Conservation (phyloP, 2,113 vertebrate genomes). For the Labeo rohita region DNA sequence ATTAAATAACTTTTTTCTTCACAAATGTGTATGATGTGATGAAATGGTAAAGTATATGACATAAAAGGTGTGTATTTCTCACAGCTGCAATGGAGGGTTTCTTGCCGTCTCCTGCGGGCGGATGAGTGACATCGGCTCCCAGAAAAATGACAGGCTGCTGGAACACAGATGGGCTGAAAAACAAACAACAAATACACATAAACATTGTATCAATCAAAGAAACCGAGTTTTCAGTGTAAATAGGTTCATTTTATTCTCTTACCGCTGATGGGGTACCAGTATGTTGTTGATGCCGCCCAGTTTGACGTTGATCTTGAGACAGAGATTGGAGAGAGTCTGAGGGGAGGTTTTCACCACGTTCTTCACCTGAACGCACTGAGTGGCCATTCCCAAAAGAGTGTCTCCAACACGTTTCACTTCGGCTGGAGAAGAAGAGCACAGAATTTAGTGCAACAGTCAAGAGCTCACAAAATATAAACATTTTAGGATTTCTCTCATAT, state of each 20-base stretch:
- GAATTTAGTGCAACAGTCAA: background rate
- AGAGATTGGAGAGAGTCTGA: slow-evolving; percentile 97
- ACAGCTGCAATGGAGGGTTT: slow-evolving; percentile 98
- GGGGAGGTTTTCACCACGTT: slow-evolving; percentile 98
- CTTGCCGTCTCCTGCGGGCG: slow-evolving; percentile 95
- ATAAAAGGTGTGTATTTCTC: slow-evolving; percentile 64
- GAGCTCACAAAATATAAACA: background rate
- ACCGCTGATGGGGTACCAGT: slow-evolving; percentile 96
- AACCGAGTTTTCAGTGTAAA: background rate
- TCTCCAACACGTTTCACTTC: slow-evolving; percentile 97
- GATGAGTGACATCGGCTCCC: slow-evolving; percentile 96
- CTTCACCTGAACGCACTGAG: slow-evolving; percentile 98
- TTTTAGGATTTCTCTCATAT: too few species aligned
- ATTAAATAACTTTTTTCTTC: background rate
- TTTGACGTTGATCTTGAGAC: slow-evolving; percentile 95
- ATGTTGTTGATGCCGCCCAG: slow-evolving; percentile 98
- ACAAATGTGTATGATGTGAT: background rate
- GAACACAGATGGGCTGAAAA: slow-evolving; percentile 91
- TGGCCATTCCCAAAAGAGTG: slow-evolving; percentile 95
- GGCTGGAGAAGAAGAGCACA: slow-evolving; percentile 70
- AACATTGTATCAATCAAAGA: background rate
- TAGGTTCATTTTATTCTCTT: slow-evolving; percentile 26
- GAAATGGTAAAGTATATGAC: background rate
- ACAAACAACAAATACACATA: background rate
- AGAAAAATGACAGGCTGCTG: slow-evolving; percentile 99